Conservation (phyloP, 2,797 vertebrate genomes). For the Aselliscus stoliczkanus region DNA sequence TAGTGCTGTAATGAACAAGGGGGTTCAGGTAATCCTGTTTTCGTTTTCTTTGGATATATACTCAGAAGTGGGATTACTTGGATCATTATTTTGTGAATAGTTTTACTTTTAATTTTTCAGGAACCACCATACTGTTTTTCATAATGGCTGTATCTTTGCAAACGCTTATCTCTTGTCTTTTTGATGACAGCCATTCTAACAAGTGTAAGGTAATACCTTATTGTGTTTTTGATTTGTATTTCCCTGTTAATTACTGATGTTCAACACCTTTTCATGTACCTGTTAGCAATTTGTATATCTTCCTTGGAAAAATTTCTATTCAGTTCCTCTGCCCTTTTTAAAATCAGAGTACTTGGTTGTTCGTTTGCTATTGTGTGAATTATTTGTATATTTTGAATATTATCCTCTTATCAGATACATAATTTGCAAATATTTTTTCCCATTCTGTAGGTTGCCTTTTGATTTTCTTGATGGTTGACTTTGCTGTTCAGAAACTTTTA, state of each 20-base stretch:
- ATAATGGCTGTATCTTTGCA: not conserved
- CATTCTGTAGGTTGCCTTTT: not conserved
- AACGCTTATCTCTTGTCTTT: not conserved
- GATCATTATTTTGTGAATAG: not conserved
- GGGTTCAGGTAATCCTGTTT: not conserved
- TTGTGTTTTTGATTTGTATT: not conserved
- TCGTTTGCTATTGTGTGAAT: not conserved
- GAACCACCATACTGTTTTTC: not conserved
- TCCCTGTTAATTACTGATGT: not conserved
- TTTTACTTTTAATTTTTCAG: not conserved
- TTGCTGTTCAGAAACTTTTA: not conserved
- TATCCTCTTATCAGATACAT: not conserved
- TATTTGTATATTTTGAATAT: not conserved
- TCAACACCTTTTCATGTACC: not conserved
- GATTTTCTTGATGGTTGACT: not conserved
- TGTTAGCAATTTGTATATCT: not conserved
- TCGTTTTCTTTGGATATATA: not conserved
- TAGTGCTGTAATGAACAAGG: not conserved
- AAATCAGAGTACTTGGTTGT: not conserved
- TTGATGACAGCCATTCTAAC: not conserved
- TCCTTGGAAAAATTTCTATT: not conserved
- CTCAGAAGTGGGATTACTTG: not conserved
- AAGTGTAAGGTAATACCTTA: not conserved
- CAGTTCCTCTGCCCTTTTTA: not conserved
- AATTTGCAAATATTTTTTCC: not conserved